These are phyloP conservation scores for Cyphomyrus discorhynchus DNA, from an alignment of 2,113 vertebrate species.

Conservation along the genomic window DNA sequence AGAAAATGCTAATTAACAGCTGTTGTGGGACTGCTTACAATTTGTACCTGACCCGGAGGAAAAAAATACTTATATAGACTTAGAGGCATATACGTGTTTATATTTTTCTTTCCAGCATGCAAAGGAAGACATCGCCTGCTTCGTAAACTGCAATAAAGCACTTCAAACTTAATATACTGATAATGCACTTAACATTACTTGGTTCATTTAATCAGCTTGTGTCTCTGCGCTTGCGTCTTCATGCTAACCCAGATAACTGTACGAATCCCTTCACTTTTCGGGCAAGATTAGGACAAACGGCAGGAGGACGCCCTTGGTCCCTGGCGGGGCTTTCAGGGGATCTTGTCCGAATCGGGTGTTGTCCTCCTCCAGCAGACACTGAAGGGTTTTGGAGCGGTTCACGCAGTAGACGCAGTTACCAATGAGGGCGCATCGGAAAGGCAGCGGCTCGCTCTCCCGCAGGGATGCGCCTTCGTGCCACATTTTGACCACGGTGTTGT, in stretches of 20 bases:
- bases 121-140: conserved; percentile 53
- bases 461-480: conserved; percentile 77
- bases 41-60: neutral
- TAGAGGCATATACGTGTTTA: neutral
- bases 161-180: conserved; percentile 23
- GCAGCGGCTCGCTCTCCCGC: conserved; percentile 61
- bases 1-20: neutral
- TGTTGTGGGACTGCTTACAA: neutral
- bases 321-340: conserved; percentile 67
- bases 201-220: neutral
- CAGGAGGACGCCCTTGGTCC: conserved; percentile 77
- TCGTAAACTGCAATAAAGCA: conserved; percentile 35
- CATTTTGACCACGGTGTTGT: conserved; percentile 87
- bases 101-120: conserved; percentile 51
- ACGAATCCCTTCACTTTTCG: conserved; percentile 50
- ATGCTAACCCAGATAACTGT: neutral
- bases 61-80: neutral
- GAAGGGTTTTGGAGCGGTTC: conserved; percentile 78
- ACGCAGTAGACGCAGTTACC: conserved; percentile 86
- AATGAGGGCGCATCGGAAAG: conserved; percentile 80
- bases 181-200: neutral
- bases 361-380: conserved; percentile 72
- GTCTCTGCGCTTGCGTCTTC: neutral
- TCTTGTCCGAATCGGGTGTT: conserved; percentile 65
- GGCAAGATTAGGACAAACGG: conserved; percentile 83